Evolutionary conservation across 2,797 vertebrate genomes (phyloP).

Genomic region (Podarcis siculus): DNA sequence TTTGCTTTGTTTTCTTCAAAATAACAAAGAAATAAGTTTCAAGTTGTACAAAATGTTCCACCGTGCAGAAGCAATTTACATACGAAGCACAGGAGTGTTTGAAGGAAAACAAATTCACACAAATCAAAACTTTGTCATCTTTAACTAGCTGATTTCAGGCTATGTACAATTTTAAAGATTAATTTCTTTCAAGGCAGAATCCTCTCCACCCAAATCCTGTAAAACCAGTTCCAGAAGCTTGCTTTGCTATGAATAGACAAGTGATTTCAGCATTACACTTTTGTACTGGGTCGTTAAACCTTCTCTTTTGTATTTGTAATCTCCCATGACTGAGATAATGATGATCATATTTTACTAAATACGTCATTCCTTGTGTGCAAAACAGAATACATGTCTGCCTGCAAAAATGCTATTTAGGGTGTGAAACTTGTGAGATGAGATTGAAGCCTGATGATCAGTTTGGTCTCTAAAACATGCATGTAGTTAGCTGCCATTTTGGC

Average conservation of each 20-base stretch:
- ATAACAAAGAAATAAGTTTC: constrained; percentile 2
- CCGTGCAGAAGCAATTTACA: not conserved
- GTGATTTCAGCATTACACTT: constrained; percentile 54
- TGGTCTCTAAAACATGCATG: not conserved
- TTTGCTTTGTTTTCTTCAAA: constrained; percentile 14
- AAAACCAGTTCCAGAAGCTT: constrained; percentile 77
- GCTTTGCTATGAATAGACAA: constrained; percentile 70
- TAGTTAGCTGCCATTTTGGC: not conserved
- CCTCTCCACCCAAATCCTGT: constrained; percentile 70
- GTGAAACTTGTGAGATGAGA: not conserved
- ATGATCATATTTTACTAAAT: not conserved
- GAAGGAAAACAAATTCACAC: constrained; percentile 21
- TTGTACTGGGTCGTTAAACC: constrained; percentile 11
- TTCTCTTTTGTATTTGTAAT: constrained; percentile 29
- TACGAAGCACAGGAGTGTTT: not conserved
- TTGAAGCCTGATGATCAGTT: not conserved
- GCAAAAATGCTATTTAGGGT: not conserved
- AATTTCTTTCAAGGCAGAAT: constrained; percentile 72
- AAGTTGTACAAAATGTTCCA: not conserved
- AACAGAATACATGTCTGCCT: rapidly evolving
- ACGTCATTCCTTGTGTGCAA: not conserved
- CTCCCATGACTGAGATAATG: constrained; percentile 7
- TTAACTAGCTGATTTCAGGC: constrained; percentile 28
- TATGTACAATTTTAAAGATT: constrained; percentile 57
- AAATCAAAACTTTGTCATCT: constrained; percentile 27